Evolutionary conservation across 2,888 invertebrate genomes (phyloP).

Genomic region (Megastigmus dorsalis): DNA sequence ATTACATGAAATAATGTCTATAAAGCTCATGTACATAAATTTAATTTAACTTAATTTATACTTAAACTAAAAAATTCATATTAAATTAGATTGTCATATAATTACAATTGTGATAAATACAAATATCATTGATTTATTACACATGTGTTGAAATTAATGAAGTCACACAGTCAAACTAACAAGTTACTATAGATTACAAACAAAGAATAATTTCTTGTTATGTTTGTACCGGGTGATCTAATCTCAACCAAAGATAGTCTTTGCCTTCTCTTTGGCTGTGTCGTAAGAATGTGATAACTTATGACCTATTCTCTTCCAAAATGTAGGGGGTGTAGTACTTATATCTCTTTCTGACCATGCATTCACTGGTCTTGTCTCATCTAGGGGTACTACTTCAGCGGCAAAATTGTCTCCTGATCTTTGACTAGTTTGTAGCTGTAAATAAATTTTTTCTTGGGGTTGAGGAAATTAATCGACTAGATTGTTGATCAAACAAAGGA

Average conservation of each 20-base stretch:
- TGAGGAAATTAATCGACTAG: slow-evolving; percentile 5
- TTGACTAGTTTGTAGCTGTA: background rate
- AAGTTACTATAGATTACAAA: slow-evolving; percentile 28
- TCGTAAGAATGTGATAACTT: slow-evolving; percentile 77
- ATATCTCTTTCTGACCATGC: slow-evolving; percentile 5
- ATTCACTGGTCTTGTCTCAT: slow-evolving; percentile 57
- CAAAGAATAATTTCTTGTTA: background rate
- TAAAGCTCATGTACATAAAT: slow-evolving; percentile 20
- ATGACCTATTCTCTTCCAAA: slow-evolving; percentile 78
- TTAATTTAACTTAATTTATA: slow-evolving; percentile 3
- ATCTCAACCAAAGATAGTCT: slow-evolving; percentile 66
- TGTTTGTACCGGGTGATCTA: background rate
- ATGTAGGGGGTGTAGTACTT: slow-evolving; percentile 74
- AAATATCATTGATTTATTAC: slow-evolving; percentile 31
- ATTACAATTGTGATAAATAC: slow-evolving; percentile 26
- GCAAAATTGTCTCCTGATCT: background rate
- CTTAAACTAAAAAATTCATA: background rate
- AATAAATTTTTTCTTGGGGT: background rate
- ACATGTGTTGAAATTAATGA: slow-evolving; percentile 23
- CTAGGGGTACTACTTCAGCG: slow-evolving; percentile 34
- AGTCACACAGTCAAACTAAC: slow-evolving; percentile 18
- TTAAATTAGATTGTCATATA: slow-evolving; percentile 19
- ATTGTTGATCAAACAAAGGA: no score
- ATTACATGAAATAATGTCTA: background rate
- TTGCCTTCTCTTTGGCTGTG: slow-evolving; percentile 77